Base-by-base conservation (phyloP, 2,888 invertebrate species). In the Netelia fuscicornis region DNA sequence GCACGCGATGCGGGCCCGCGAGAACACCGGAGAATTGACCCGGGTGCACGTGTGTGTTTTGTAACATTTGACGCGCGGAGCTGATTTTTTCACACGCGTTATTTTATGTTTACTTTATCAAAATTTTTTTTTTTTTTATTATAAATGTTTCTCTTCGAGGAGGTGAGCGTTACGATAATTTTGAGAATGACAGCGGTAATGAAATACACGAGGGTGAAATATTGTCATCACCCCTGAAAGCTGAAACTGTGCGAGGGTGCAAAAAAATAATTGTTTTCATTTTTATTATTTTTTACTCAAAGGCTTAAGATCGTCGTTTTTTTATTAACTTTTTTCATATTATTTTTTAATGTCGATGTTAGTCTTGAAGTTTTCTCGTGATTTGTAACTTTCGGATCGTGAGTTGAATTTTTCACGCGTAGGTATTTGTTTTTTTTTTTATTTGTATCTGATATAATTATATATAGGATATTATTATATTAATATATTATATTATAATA, bases 1-100 rank as follows among this genome's bases (percentile, higher is more conserved):
- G 70, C 74, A 81, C 74, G 74, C 81, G 77, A 84, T 85, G 85
- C 85, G 85, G 85, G 85, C 81, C 56, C 62, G 64, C 17, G 10
- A 78, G 13, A n/a, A 5, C 3, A 54, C 60, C 25, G 30, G 8
- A 13, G 37, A 37, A 44, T 30, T 30, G 25, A 10, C 62, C 42
- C 48, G 58, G n/a, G 71, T 65, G 58, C 77, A 68, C 81, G 60
- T 68, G 77, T 68, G 77, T 44, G 30, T 68, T 64, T 71, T 60
- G 60, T 68, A 58, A 37, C 64, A 17, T 54, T 72, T 68, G 17
- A n/a, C 23, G 54, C 30, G 65, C n/a, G 17, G 17, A 44, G 17
- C 58, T 54, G 62, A 62, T 65, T 13, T 25, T 70, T 81, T 81
- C 68, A 75, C 75, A 70, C 72, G 72, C 72, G 8, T 42, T 75